These are phyloP conservation scores for Lepus townsendii DNA, from an alignment of 2,797 vertebrate genomes.

Conservation along the genomic window DNA sequence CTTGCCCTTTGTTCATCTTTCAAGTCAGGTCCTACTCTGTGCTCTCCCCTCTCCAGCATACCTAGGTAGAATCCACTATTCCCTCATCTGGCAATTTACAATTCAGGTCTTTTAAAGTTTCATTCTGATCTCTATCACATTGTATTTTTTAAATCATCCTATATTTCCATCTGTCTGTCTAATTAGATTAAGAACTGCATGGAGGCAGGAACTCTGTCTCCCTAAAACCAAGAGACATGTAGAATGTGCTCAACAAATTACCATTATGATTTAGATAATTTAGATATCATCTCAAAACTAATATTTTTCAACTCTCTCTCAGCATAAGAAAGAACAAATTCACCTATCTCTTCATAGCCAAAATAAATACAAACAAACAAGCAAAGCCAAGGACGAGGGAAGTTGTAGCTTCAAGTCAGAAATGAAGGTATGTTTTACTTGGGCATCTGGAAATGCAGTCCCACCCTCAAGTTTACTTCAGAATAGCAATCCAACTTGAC, in stretches of 20 bases:
- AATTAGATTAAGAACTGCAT: not conserved
- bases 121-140: not conserved
- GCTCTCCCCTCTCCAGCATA: not conserved
- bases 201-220: not conserved
- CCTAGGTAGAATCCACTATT: not conserved
- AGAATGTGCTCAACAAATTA: not conserved
- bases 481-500: not conserved
- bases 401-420: not conserved
- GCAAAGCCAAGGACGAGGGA: not conserved
- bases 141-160: not conserved
- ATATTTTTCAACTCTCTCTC: not conserved
- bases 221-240: not conserved
- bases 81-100: not conserved
- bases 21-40: not conserved
- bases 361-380: constrained; percentile 31
- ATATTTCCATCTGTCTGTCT: not conserved
- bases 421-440: not conserved
- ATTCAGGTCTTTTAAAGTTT: not conserved
- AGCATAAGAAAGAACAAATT: constrained; percentile 18
- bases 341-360: not conserved
- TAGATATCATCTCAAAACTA: not conserved
- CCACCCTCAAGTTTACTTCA: not conserved
- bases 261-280: not conserved
- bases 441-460: not conserved
- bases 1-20: not conserved